Conservation (phyloP, 2,888 invertebrate genomes). For the Norana najaformis region DNA sequence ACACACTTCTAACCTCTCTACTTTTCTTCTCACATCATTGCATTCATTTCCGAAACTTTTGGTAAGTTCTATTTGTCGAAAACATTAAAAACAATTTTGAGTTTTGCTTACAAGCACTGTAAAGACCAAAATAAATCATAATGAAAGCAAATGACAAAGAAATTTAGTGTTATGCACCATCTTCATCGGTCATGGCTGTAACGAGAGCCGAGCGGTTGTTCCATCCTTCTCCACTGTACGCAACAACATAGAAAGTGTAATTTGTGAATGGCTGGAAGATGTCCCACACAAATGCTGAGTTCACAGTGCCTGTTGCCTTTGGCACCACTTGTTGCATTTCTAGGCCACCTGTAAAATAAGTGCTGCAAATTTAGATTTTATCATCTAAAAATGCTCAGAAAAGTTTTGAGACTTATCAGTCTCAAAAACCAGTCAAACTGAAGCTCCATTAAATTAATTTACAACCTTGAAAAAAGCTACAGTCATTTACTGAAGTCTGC, state of each 20-base stretch:
- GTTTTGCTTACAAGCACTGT: background rate
- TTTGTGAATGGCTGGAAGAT: slow-evolving; percentile 69
- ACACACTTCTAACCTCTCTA: background rate
- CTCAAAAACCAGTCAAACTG: background rate
- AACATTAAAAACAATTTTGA: background rate
- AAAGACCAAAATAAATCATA: background rate
- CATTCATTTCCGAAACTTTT: background rate
- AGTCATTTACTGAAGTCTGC: background rate
- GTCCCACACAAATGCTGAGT: background rate
- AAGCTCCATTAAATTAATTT: background rate
- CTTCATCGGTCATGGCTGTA: slow-evolving; percentile 51
- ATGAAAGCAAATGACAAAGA: background rate
- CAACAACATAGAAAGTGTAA: slow-evolving; percentile 73
- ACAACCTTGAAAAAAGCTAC: too few relatives aligned
- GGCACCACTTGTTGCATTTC: background rate
- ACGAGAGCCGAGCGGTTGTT: slow-evolving; percentile 75
- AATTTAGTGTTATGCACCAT: slow-evolving; percentile 36
- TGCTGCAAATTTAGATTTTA: background rate
- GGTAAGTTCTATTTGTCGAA: background rate
- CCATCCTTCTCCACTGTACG: slow-evolving; percentile 70
- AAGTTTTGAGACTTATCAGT: too few relatives aligned
- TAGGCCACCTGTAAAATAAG: background rate
- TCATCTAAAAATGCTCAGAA: background rate
- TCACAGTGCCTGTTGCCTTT: background rate
- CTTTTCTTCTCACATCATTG: background rate